Conservation (phyloP, 1,140 invertebrate genomes). For the Drosophila biarmipes region DNA sequence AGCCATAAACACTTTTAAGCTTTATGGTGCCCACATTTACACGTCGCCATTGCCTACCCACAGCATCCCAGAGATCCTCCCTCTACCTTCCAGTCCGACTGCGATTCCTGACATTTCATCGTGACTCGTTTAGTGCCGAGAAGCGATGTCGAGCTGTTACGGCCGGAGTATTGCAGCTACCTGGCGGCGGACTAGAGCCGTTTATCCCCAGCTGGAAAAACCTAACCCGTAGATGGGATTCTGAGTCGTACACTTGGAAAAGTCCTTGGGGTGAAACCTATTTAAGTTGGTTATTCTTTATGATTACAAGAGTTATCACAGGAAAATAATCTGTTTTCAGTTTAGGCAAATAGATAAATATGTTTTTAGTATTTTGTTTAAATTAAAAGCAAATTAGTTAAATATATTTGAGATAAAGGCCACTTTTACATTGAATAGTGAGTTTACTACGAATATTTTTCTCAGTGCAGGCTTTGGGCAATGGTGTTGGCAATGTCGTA, state of each 20-base stretch:
- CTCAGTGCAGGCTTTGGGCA: conserved; percentile 44
- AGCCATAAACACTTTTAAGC: conserved; percentile 80
- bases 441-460: neutral
- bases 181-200: conserved; percentile 20
- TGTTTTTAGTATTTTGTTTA: too few species aligned
- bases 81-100: neutral
- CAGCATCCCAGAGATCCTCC: conserved; percentile 12
- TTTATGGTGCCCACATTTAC: conserved; percentile 77
- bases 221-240: conserved; percentile 5
- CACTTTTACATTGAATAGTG: neutral
- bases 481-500: conserved; percentile 79
- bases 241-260: conserved; percentile 6
- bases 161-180: conserved; percentile 39
- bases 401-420: too few species aligned
- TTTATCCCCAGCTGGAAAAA: conserved; percentile 12
- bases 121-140: conserved; percentile 55
- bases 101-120: conserved; percentile 48
- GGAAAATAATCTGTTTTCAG: too few species aligned
- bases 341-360: too few species aligned
- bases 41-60: conserved; percentile 63
- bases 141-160: conserved; percentile 36
- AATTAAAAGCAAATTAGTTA: too few species aligned
- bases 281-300: too few species aligned
- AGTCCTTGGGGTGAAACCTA: too few species aligned
- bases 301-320: too few species aligned